Evolutionary conservation across 2,888 invertebrate genomes (phyloP), one percentile per base, ranked within the genome.

Genomic region (Trichogramma dendrolimi): DNA sequence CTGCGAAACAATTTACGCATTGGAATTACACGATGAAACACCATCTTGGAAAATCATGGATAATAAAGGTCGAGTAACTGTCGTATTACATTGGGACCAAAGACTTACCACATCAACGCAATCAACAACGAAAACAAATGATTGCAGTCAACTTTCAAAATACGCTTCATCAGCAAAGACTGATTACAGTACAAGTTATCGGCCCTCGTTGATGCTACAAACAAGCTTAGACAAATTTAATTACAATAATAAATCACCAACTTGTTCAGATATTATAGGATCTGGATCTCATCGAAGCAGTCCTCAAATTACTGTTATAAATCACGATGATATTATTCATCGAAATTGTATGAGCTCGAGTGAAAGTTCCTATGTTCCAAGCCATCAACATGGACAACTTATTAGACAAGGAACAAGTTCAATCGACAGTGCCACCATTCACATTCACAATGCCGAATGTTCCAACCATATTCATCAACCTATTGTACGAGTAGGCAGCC

Each of bases 41-140:
- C 94, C 95, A 79, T 93, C 94, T 83, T 95, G 95, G 95, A 95
- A 95, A 84, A 94, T 95, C 85, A 94, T 94, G 94, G 95, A 95
- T 88, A 94, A 94, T 87, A 93, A 94, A 85, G 95, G 94, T 81
- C 90, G 94, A 81, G 92, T 95, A 84, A 95, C 95, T 77, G 94
- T 95, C 84, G 94, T 95, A 80, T 85, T 95, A 81, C 94, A 95
- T 83, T 95, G 95, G 95, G 95, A 95, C 85, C 94, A 93, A 84
- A 88, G 92, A 73, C 73, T 89, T 86, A 73, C 80, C 75, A 67
- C 77, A 76, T 71, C 81, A 79, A 67, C 79, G 80, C 71, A 73
- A 74, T 81, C 81, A 67, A 86, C 86, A 73, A 83, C 84, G 72
- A 81, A 77, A 75, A 80, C 73, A 67, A 83, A 83, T 71, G 86